A percentile compares a stretch with the other conserved stretches of the same genome.
These are phyloP conservation scores for Chloromyia formosa DNA, from an alignment of 2,888 invertebrate species.

Conservation along the genomic window DNA sequence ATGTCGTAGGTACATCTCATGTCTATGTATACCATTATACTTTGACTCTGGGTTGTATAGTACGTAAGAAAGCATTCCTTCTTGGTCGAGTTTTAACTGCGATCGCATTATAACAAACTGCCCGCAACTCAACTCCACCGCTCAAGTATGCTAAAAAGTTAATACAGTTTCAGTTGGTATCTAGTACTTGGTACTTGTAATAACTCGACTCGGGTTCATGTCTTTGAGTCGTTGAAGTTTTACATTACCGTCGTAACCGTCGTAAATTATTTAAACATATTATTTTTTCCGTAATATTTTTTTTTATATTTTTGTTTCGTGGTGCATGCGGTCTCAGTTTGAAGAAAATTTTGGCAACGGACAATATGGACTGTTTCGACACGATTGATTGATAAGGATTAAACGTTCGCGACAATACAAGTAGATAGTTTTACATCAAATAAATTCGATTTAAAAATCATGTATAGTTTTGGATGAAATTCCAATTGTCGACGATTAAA, in stretches of 20 bases:
- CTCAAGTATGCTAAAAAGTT: constrained; percentile 52
- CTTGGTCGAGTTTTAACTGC: constrained; percentile 50
- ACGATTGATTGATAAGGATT: no score
- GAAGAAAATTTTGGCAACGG: not conserved
- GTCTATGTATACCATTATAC: constrained; percentile 33
- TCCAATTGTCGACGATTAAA: no score
- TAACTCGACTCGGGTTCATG: constrained; percentile 45
- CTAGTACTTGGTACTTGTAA: constrained; percentile 53
- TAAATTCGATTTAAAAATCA: no score
- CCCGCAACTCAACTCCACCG: constrained; percentile 49
- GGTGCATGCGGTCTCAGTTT: constrained; percentile 25
- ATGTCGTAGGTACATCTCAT: constrained; percentile 39
- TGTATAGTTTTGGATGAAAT: no score
- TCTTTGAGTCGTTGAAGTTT: constrained; percentile 30
- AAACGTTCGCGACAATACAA: no score
- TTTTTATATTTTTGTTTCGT: constrained; percentile 9
- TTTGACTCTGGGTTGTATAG: constrained; percentile 31
- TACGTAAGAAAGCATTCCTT: constrained; percentile 48
- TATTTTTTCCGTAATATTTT: constrained; percentile 20
- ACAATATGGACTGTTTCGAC: not conserved
- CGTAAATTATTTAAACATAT: not conserved
- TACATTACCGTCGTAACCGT: constrained; percentile 9
- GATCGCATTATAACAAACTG: constrained; percentile 52
- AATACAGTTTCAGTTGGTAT: constrained; percentile 54
- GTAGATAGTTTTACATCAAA: no score